Percentiles rank a stretch among this genome's conserved stretches.
Evolutionary conservation across 2,797 vertebrate genomes (phyloP).

Genomic region (Pseudocheirus occidentalis): DNA sequence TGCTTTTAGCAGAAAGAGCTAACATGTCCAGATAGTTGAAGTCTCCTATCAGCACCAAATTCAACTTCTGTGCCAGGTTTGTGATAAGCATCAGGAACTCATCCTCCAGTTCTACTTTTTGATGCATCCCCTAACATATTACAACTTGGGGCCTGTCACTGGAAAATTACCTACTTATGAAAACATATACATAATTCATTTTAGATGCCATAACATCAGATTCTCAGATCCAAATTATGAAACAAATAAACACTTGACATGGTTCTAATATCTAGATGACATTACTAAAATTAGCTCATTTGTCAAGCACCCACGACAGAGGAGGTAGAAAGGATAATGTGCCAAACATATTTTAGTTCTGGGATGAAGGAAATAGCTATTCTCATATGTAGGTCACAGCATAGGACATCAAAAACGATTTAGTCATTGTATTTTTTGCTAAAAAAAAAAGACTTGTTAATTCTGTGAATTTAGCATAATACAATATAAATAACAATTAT

Average conservation of each 20-base stretch:
- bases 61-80: not conserved
- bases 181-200: not conserved
- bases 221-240: not conserved
- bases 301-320: not conserved
- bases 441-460: not conserved
- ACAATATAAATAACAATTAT: not conserved
- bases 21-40: not conserved
- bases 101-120: not conserved
- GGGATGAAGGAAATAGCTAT: not conserved
- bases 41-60: not conserved
- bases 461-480: not conserved
- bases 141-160: not conserved
- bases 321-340: not conserved
- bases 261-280: not conserved
- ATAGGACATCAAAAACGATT: not conserved
- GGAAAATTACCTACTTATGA: not conserved
- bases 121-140: not conserved
- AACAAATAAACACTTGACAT: not conserved
- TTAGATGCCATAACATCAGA: not conserved
- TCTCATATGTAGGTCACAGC: not conserved
- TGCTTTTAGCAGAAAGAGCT: not conserved
- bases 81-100: not conserved
- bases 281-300: not conserved
- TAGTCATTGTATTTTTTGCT: not conserved
- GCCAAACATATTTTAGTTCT: not conserved